Conservation (phyloP, 2,888 invertebrate genomes). For the Drosophila tanythrix region DNA sequence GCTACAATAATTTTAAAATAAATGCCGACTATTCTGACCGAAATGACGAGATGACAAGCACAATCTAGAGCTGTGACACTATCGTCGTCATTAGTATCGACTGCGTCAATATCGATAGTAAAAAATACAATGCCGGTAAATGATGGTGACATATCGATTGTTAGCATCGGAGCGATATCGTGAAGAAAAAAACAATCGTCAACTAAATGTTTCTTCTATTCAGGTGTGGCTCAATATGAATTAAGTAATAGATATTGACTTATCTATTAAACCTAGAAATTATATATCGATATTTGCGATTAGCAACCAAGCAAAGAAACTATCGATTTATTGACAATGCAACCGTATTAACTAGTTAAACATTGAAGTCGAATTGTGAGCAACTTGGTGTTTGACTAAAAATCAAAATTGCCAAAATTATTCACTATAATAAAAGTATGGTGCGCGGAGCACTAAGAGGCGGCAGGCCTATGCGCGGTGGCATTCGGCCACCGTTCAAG, state of each 20-base stretch:
- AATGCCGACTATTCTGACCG: conserved; percentile 54
- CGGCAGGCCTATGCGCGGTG: conserved; percentile 88
- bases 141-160: conserved; percentile 2
- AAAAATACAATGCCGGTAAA: conserved; percentile 2
- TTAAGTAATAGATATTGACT: neutral
- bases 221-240: neutral
- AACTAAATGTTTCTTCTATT: neutral
- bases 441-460: conserved; percentile 90
- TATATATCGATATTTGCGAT: neutral
- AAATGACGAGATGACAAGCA: conserved; percentile 82
- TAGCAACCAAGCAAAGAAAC: neutral
- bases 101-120: neutral
- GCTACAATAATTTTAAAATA: conserved; percentile 46
- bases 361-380: conserved; percentile 3
- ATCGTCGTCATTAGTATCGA: conserved; percentile 21
- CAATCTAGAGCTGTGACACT: conserved; percentile 46
- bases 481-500: conserved; percentile 88
- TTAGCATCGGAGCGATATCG: neutral
- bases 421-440: conserved; percentile 85
- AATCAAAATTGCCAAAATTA: conserved; percentile 52
- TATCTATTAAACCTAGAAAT: neutral
- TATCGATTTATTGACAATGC: conserved; percentile 9
- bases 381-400: conserved; percentile 11
- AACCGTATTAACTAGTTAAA: conserved; percentile 4
- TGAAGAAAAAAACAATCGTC: neutral